Conservation (phyloP, 2,888 invertebrate species). For the Smittia sp. region DNA sequence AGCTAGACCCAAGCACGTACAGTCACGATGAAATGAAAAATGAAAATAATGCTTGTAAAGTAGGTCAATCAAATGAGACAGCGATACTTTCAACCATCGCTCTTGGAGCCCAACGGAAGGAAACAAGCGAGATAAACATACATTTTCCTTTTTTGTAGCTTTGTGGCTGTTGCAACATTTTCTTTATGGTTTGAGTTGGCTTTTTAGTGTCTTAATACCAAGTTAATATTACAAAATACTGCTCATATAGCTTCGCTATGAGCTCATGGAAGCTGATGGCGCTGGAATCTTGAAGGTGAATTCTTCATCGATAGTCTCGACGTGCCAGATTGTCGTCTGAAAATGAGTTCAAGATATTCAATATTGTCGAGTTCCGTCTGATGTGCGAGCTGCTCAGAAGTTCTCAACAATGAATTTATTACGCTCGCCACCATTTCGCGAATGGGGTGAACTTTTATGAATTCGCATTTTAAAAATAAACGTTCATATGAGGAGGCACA, state of each 20-base stretch:
- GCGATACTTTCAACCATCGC: slow-evolving; percentile 36
- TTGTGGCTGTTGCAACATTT: slow-evolving; percentile 27
- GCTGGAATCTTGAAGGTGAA: background rate
- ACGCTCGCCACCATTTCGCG: background rate
- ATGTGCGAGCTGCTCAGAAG: too few species aligned
- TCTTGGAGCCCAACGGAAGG: slow-evolving; percentile 28
- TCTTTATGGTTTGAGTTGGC: slow-evolving; percentile 22
- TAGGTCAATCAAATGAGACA: slow-evolving; percentile 42
- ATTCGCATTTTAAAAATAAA: slow-evolving; percentile 12
- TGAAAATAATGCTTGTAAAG: slow-evolving; percentile 40
- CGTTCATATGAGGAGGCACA: background rate
- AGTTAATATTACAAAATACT: slow-evolving; percentile 20
- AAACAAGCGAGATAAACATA: slow-evolving; percentile 38
- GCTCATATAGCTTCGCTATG: background rate
- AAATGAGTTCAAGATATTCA: background rate
- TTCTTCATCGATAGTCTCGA: background rate
- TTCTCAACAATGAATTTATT: background rate
- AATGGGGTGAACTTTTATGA: slow-evolving; percentile 4
- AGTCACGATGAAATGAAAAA: slow-evolving; percentile 40
- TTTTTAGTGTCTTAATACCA: slow-evolving; percentile 18
- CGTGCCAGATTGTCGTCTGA: background rate
- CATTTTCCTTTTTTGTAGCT: slow-evolving; percentile 36
- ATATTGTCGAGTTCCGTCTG: background rate
- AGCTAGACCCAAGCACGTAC: slow-evolving; percentile 39
- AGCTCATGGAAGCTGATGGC: background rate